Percentiles rank a stretch among this genome's conserved stretches.
phyloP scores from a whole-genome alignment of 1,140 invertebrate genomes.

The Aradophagus sp. region DNA sequence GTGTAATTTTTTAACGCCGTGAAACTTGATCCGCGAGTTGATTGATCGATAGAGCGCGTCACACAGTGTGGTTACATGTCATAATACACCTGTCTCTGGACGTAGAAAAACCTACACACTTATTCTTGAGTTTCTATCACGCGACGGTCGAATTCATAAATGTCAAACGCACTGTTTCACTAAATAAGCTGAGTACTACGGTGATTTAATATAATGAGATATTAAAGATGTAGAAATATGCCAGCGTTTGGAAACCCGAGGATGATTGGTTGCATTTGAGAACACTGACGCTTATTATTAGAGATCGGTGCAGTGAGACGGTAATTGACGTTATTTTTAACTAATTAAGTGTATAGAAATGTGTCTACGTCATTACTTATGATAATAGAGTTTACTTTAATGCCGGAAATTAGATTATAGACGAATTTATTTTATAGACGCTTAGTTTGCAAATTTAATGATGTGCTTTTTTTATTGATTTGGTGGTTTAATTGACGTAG shows the following conservation, averaged over 20 bases:
- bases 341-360: no score
- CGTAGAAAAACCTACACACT: constrained; percentile 22
- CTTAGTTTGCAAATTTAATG: no score
- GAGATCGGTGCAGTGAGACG: no score
- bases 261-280: no score
- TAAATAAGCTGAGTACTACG: neutral
- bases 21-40: constrained; percentile 46
- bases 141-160: constrained; percentile 16
- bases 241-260: constrained; percentile 16
- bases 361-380: no score
- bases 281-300: no score
- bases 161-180: constrained; percentile 21
- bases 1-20: constrained; percentile 44
- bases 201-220: constrained; percentile 8
- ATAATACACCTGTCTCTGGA: constrained; percentile 51
- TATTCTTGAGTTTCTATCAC: constrained; percentile 11
- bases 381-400: no score
- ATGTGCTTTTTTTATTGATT: no score
- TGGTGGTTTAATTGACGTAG: no score
- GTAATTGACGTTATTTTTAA: no score
- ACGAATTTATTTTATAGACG: no score
- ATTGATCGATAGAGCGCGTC: constrained; percentile 54
- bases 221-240: constrained; percentile 4
- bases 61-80: constrained; percentile 39
- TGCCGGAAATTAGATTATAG: no score